These are phyloP conservation scores for Aratinga solstitialis DNA, from an alignment of 2,797 vertebrate genomes.

Conservation along the genomic window DNA sequence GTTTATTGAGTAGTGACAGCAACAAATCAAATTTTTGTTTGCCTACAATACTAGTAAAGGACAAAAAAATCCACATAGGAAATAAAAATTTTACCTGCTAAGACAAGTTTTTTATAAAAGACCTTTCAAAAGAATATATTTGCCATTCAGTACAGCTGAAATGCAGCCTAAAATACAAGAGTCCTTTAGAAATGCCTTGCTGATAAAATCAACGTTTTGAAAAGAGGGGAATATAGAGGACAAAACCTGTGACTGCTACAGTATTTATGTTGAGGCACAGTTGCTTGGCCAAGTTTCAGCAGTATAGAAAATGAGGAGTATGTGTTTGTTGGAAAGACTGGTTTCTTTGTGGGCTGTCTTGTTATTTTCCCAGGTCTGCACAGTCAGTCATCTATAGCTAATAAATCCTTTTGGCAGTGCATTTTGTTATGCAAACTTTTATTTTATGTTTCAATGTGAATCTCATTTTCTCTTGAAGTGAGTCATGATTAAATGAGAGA, in stretches of 20 bases:
- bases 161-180: background rate
- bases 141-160: background rate
- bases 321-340: background rate
- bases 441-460: background rate
- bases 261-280: background rate
- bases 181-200: background rate
- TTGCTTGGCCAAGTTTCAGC: background rate
- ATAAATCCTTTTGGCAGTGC: background rate
- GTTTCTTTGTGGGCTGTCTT: background rate
- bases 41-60: background rate
- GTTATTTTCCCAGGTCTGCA: background rate
- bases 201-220: background rate
- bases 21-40: background rate
- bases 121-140: background rate
- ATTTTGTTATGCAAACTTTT: accelerated
- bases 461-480: background rate
- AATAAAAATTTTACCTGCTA: background rate
- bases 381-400: background rate
- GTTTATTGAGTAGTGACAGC: background rate
- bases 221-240: background rate
- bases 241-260: background rate
- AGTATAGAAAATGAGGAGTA: background rate
- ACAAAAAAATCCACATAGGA: background rate
- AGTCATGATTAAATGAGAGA: background rate
- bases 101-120: background rate